These are phyloP conservation scores for Octopus sinensis DNA, from an alignment of 1,140 invertebrate genomes.

Conservation along the genomic window DNA sequence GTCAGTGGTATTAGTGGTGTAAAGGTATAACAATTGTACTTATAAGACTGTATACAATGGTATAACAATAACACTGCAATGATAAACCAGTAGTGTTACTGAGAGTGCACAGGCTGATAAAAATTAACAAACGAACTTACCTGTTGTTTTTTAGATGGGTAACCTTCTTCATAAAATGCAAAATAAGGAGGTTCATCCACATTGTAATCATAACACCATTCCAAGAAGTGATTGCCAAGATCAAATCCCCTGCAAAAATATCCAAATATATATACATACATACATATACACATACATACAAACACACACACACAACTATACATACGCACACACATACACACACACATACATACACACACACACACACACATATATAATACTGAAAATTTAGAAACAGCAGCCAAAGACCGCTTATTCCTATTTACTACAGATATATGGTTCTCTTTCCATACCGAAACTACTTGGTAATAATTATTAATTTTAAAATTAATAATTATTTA, in stretches of 20 bases:
- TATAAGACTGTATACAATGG: not conserved
- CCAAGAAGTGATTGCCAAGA: conserved; percentile 92
- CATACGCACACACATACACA: too few relatives aligned
- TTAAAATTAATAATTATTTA: too few relatives aligned
- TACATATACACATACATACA: too few relatives aligned
- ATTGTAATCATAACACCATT: conserved; percentile 91
- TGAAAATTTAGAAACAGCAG: too few relatives aligned
- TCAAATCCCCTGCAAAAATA: conserved; percentile 74
- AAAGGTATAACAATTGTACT: not conserved
- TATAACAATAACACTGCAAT: not conserved
- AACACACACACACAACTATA: too few relatives aligned
- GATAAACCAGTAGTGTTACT: not conserved
- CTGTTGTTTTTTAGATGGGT: conserved; percentile 77
- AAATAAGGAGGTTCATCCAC: conserved; percentile 76
- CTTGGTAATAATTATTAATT: too few relatives aligned
- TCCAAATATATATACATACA: too few relatives aligned
- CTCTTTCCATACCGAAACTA: too few relatives aligned
- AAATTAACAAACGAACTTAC: conserved; percentile 59
- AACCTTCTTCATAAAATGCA: conserved; percentile 65
- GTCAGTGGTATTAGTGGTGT: not conserved
- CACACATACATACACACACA: too few relatives aligned
- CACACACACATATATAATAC: too few relatives aligned
- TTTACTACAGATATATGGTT: too few relatives aligned
- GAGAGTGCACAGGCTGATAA: not conserved
- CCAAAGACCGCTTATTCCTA: too few relatives aligned